Evolutionary conservation across 2,888 invertebrate genomes (phyloP).

Genomic region (Spodoptera littoralis): DNA sequence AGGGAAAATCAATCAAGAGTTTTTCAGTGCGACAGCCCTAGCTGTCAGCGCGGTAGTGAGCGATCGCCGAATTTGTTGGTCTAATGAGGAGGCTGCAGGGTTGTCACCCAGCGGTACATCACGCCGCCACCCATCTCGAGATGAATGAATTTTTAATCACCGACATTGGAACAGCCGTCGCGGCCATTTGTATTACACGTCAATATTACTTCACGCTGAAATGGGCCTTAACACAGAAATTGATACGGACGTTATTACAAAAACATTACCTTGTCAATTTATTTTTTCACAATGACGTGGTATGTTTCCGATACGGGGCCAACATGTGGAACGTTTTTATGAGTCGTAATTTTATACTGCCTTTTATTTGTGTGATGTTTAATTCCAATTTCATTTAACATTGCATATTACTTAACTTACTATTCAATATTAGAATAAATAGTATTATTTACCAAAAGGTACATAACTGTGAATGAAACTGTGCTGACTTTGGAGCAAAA

Average conservation of each 20-base stretch:
- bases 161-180: constrained; percentile 16
- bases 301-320: too few species aligned
- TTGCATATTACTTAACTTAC: too few species aligned
- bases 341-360: too few species aligned
- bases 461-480: too few species aligned
- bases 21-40: constrained; percentile 14
- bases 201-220: constrained; percentile 12
- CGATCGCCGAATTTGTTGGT: constrained; percentile 60
- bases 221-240: constrained; percentile 14
- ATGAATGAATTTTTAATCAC: constrained; percentile 50
- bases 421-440: too few species aligned
- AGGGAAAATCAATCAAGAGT: constrained; percentile 11
- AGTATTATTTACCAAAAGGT: too few species aligned
- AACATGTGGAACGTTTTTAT: too few species aligned
- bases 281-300: too few species aligned
- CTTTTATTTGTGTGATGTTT: constrained; percentile 5
- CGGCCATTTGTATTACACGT: constrained; percentile 27
- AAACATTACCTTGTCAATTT: too few species aligned
- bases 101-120: constrained; percentile 44
- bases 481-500: too few species aligned
- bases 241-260: neutral
- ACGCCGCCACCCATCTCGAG: constrained; percentile 23
- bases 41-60: constrained; percentile 37
- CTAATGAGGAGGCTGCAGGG: constrained; percentile 58
- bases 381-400: constrained; percentile 1